phyloP scores from a whole-genome alignment of 2,797 vertebrate genomes.

The Chromobotia macracanthus region DNA sequence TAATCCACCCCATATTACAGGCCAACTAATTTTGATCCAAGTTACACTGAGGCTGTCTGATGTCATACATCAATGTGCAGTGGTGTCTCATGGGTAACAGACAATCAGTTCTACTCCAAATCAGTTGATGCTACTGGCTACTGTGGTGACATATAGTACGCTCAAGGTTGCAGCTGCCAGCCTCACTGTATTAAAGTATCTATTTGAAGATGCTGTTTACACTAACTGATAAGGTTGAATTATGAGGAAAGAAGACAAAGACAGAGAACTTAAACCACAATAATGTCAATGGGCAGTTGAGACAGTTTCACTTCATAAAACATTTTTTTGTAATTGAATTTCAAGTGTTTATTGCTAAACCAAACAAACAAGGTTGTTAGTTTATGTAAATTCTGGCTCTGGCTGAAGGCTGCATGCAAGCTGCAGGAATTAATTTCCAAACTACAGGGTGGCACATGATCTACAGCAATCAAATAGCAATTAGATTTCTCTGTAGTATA shows the following conservation, averaged over 20 bases:
- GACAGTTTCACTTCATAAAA: constrained; percentile 41
- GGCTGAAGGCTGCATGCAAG: constrained; percentile 49
- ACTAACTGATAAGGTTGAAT: constrained; percentile 31
- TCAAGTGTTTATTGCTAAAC: constrained; percentile 41
- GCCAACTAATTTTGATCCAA: neutral
- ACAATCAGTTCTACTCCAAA: neutral
- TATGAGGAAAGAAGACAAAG: constrained; percentile 25
- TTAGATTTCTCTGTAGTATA: constrained; percentile 45
- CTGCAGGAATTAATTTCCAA: constrained; percentile 49
- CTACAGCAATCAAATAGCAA: constrained; percentile 55
- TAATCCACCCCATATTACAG: neutral
- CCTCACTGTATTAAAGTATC: neutral
- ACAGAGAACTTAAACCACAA: constrained; percentile 7
- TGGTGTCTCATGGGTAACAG: neutral
- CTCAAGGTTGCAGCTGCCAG: constrained; percentile 18
- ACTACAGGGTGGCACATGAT: constrained; percentile 51
- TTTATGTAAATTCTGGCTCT: constrained; percentile 44
- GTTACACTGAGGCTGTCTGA: neutral
- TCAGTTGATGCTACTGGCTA: neutral
- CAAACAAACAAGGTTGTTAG: constrained; percentile 46
- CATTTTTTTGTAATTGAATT: constrained; percentile 45
- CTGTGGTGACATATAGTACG: constrained; percentile 1
- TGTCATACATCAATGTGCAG: neutral
- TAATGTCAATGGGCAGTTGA: constrained; percentile 20
- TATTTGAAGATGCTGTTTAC: constrained; percentile 21